A percentile compares a stretch with the other conserved stretches of the same genome.
Evolutionary conservation across 2,888 invertebrate genomes (phyloP).

Genomic region (Xylota sylvarum): DNA sequence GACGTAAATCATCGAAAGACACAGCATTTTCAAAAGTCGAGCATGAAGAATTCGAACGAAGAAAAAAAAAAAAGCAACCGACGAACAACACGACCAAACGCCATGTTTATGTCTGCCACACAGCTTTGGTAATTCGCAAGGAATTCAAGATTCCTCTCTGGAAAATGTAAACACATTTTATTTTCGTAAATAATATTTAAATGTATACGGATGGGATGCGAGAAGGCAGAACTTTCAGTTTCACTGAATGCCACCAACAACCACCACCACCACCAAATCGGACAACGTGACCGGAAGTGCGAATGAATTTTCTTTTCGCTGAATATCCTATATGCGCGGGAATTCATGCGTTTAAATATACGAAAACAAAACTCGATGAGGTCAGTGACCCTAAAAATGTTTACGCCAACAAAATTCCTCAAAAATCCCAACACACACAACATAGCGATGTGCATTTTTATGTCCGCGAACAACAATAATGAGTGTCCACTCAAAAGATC

Average conservation of each 20-base stretch:
- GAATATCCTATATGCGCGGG: constrained; percentile 33
- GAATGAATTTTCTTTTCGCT: constrained; percentile 39
- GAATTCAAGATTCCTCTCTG: constrained; percentile 48
- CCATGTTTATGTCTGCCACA: constrained; percentile 69
- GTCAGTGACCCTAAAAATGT: constrained; percentile 47
- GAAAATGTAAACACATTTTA: constrained; percentile 62
- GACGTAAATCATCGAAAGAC: constrained; percentile 34
- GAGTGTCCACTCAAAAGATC: constrained; percentile 20
- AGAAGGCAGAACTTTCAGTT: constrained; percentile 57
- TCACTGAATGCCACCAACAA: constrained; percentile 35
- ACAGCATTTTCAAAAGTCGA: neutral
- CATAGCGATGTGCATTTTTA: constrained; percentile 50
- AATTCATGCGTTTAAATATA: constrained; percentile 14
- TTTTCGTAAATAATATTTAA: constrained; percentile 40
- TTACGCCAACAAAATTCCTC: constrained; percentile 39
- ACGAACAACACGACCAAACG: constrained; percentile 54
- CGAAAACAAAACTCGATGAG: constrained; percentile 32
- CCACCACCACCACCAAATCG: neutral
- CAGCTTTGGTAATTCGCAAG: constrained; percentile 25
- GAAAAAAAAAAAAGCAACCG: constrained; percentile 18
- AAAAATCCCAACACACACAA: neutral
- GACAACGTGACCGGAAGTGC: constrained; percentile 65
- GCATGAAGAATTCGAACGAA: neutral
- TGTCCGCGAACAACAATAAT: constrained; percentile 36
- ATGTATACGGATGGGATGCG: neutral